Evolutionary conservation across 2,797 vertebrate genomes (phyloP).

Genomic region (Pangasius macronema): DNA sequence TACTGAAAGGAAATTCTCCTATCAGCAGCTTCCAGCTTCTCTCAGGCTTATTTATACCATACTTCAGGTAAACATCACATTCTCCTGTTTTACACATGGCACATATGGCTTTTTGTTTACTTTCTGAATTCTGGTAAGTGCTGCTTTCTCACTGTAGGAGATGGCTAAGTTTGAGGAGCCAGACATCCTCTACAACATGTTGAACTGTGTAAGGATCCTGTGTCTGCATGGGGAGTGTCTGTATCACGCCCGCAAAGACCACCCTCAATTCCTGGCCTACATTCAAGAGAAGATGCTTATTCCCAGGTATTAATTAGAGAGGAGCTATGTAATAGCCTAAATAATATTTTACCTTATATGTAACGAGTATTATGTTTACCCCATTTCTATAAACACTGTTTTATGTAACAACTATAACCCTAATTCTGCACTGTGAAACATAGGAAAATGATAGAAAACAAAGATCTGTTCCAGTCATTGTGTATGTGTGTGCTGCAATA

Average conservation of each 20-base stretch:
- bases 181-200: constrained; percentile 98
- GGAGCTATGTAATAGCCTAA: background rate
- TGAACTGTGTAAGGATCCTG: constrained; percentile 94
- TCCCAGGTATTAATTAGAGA: constrained; percentile 77
- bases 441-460: background rate
- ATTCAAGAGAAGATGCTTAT: constrained; percentile 98
- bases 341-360: background rate
- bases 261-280: constrained; percentile 91
- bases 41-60: constrained; percentile 97
- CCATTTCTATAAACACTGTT: background rate
- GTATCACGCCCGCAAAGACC: constrained; percentile 90
- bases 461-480: constrained; percentile 2
- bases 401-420: background rate
- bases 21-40: constrained; percentile 93
- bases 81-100: background rate
- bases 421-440: background rate
- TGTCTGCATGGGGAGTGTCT: constrained; percentile 96
- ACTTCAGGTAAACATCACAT: constrained; percentile 82
- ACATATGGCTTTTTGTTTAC: too few species aligned
- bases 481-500: constrained; percentile 40
- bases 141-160: constrained; percentile 75
- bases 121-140: background rate
- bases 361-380: background rate
- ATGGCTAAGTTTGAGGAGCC: constrained; percentile 98
- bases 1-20: constrained; percentile 91